Base-by-base conservation (phyloP, 2,797 vertebrate genomes). In the Passerculus sandwichensis region DNA sequence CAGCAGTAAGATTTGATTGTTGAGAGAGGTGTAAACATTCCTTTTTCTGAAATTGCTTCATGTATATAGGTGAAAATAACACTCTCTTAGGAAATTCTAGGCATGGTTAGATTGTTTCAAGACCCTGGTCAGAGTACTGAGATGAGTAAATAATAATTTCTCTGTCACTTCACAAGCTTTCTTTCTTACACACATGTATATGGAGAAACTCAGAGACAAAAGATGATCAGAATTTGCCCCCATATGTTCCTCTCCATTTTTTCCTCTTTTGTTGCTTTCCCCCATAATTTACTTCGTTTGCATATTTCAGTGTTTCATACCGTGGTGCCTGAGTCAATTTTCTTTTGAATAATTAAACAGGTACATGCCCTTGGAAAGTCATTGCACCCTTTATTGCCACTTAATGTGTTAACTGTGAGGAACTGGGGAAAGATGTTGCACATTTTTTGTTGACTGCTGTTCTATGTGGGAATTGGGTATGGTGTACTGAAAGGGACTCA, bases 331-430 rank as follows among this genome's bases (percentile, higher is more conserved):
- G 95, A 96, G 94, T 97, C 96, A 96, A 96, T 97, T 97, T 96
- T 86, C 89, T 79, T 91, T 91, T 97, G 94, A 97, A 97, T 97
- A 97, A 97, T 97, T 97, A 96, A 97, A 93, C 85, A 95, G 89
- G 88, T 94, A 96, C 83, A 85, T 96, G 96, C 85, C 96, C 95
- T 97, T 97, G 96, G 95, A 97, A 96, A 97, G 89, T 96, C 96
- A 97, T 90, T 96, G 95, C 94, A 93, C 85, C 89, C 80, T 90
- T 95, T 95, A 94, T 96, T 96, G 93, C 95, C 69, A 64, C 83
- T 95, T 93, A 95, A 84, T 48, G 79, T 88, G 89, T 91, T 96
- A 96, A 94, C 80, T 81, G 74, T 79, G 88, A 94, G 91, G 92
- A 94, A 94, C 5, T 96, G 61, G 91, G 89, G 38, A 93, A 93